Evolutionary conservation across 2,113 vertebrate species (phyloP).

Genomic region (Odocoileus hemionus): DNA sequence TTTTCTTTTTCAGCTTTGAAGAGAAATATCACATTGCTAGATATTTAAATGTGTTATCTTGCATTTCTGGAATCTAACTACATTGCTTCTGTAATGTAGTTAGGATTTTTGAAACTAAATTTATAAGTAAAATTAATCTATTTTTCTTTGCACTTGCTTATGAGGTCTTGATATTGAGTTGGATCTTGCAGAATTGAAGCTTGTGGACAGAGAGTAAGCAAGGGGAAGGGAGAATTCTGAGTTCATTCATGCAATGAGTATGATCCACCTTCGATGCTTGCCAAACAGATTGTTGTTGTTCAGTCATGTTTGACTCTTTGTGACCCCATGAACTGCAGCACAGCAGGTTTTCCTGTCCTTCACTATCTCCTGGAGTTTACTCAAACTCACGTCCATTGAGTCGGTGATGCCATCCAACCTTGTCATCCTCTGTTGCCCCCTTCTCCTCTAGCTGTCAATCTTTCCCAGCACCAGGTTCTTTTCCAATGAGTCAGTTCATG

Average conservation of each 20-base stretch:
- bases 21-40: not conserved
- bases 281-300: not conserved
- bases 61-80: not conserved
- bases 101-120: not conserved
- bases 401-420: not conserved
- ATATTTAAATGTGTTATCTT: not conserved
- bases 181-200: not conserved
- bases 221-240: not conserved
- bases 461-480: not conserved
- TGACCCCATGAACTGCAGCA: not conserved
- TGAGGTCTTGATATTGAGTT: not conserved
- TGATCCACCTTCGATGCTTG: rapidly evolving
- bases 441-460: not conserved
- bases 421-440: not conserved
- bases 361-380: not conserved
- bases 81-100: not conserved
- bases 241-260: not conserved
- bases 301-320: not conserved
- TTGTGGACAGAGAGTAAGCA: not conserved
- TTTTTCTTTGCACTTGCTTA: not conserved
- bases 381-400: not conserved
- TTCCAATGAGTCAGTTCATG: not conserved
- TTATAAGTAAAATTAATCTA: not conserved
- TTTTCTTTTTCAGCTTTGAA: not conserved
- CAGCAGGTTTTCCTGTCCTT: not conserved